Conservation (phyloP, 2,888 invertebrate genomes). For the Megaustenia siamemsis region DNA sequence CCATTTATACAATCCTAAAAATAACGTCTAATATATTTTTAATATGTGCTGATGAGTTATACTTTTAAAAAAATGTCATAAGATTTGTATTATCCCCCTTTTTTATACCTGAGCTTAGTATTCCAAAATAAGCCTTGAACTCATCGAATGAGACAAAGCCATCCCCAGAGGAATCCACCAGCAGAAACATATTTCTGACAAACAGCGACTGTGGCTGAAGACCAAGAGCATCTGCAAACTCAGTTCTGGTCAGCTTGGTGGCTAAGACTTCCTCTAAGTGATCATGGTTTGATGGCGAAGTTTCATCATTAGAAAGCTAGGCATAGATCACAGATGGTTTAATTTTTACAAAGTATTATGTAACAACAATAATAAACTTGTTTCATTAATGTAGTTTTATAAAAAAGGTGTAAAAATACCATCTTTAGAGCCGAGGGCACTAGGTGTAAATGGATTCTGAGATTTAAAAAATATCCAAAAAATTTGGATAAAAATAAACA, state of each 20-base stretch:
- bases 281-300: neutral
- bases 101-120: conserved; percentile 82
- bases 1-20: too few relatives aligned
- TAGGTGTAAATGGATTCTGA: too few relatives aligned
- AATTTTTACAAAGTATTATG: neutral
- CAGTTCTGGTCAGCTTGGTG: conserved; percentile 75
- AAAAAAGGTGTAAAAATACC: too few relatives aligned
- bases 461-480: too few relatives aligned
- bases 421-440: too few relatives aligned
- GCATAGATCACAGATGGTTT: neutral
- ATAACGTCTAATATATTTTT: too few relatives aligned
- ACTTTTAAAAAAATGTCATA: too few relatives aligned
- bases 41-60: too few relatives aligned
- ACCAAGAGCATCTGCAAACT: conserved; percentile 84
- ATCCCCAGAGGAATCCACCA: conserved; percentile 83
- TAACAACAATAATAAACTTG: neutral
- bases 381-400: too few relatives aligned
- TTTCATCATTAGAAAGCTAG: neutral
- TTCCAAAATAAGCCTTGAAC: conserved; percentile 83
- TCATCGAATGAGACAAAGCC: conserved; percentile 85
- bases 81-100: neutral
- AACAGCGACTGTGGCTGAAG: conserved; percentile 83
- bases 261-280: conserved; percentile 60
- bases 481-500: too few relatives aligned
- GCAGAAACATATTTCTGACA: conserved; percentile 83